Percentiles rank a stretch among this genome's conserved stretches.
These are phyloP conservation scores for Drosophila aldrichi DNA, from an alignment of 2,888 invertebrate genomes.

Conservation along the genomic window DNA sequence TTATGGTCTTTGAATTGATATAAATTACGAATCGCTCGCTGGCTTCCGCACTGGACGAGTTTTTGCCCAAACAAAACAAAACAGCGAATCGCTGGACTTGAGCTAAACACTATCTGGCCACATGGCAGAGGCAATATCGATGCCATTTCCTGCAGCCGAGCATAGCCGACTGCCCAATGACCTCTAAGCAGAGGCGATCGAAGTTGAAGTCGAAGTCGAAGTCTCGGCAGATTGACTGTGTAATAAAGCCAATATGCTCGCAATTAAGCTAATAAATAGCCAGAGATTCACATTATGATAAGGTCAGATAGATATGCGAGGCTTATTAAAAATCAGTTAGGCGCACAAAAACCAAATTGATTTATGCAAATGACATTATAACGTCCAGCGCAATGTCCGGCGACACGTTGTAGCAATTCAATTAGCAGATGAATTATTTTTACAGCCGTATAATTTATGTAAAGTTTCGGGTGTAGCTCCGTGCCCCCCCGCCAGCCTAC, in stretches of 20 bases:
- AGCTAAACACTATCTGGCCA: constrained; percentile 17
- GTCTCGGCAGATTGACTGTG: neutral
- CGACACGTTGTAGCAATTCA: constrained; percentile 32
- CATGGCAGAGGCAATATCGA: constrained; percentile 10
- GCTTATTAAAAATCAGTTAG: constrained; percentile 8
- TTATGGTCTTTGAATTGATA: constrained; percentile 34
- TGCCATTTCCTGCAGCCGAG: constrained; percentile 28
- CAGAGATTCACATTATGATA: neutral
- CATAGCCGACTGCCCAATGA: constrained; percentile 1
- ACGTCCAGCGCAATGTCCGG: constrained; percentile 13
- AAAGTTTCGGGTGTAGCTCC: neutral
- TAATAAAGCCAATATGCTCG: neutral
- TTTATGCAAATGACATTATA: constrained; percentile 43
- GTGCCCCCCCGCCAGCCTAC: neutral
- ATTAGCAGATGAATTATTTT: constrained; percentile 51
- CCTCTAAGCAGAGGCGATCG: neutral
- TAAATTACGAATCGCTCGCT: constrained; percentile 33
- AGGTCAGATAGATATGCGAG: neutral
- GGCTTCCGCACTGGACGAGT: constrained; percentile 27
- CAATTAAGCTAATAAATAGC: neutral
- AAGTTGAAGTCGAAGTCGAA: too few relatives aligned
- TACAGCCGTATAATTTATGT: constrained; percentile 38
- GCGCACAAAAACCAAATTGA: constrained; percentile 1
- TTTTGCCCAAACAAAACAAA: constrained; percentile 10
- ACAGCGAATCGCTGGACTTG: constrained; percentile 22